Evolutionary conservation across 2,797 vertebrate species (phyloP).

Genomic region (Gorsachius magnificus): DNA sequence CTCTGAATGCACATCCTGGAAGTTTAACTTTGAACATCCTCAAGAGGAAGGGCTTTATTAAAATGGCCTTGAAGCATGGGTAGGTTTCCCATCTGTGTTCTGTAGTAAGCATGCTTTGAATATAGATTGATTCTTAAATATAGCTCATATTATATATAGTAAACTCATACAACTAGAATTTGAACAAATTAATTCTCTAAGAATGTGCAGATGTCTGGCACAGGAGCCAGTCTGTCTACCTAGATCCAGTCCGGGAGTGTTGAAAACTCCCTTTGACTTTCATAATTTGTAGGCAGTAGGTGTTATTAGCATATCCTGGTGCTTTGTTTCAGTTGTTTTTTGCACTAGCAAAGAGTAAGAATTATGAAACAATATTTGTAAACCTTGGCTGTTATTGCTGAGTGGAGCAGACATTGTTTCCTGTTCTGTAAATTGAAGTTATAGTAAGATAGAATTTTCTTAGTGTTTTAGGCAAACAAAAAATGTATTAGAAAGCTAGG

Average conservation of each 20-base stretch:
- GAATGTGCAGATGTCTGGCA: background rate
- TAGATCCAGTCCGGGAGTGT: background rate
- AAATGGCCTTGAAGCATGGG: constrained; percentile 91
- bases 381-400: background rate
- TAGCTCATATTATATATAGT: background rate
- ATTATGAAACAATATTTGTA: constrained; percentile 13
- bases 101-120: background rate
- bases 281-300: background rate
- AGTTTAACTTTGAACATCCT: constrained; percentile 81
- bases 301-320: constrained; percentile 13
- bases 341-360: background rate
- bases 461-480: background rate
- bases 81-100: constrained; percentile 60
- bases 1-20: constrained; percentile 88
- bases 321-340: background rate
- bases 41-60: constrained; percentile 91
- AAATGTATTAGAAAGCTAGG: background rate
- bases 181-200: background rate
- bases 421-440: background rate
- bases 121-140: background rate
- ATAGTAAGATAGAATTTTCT: background rate
- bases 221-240: background rate
- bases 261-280: constrained; percentile 36
- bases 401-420: background rate
- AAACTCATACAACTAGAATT: background rate